Conservation (phyloP, 2,888 invertebrate genomes). For the Drosophila eohydei region DNA sequence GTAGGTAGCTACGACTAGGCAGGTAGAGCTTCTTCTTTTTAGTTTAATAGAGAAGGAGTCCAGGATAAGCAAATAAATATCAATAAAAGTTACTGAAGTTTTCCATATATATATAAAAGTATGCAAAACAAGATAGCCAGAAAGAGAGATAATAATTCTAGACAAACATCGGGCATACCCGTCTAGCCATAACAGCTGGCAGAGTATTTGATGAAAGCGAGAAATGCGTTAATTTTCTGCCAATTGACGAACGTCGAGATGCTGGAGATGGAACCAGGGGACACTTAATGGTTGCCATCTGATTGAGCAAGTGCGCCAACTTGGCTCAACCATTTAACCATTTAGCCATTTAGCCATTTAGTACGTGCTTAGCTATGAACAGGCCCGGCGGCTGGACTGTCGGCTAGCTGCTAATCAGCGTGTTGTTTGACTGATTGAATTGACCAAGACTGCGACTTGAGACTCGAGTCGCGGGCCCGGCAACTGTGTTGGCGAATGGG, state of each 20-base stretch:
- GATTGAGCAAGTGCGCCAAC: conserved; percentile 75
- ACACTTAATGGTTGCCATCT: conserved; percentile 28
- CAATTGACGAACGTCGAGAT: conserved; percentile 62
- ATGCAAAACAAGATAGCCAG: background rate
- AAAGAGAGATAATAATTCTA: background rate
- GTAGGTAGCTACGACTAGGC: too few relatives aligned
- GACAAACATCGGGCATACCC: background rate
- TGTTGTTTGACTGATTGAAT: conserved; percentile 77
- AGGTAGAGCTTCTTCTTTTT: too few relatives aligned
- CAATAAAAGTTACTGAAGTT: too few relatives aligned
- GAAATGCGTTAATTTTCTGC: conserved; percentile 78
- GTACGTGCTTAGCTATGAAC: conserved; percentile 60
- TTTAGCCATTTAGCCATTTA: conserved; percentile 49
- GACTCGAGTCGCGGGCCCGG: conserved; percentile 2
- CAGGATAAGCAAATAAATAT: too few relatives aligned
- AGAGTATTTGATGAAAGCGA: conserved; percentile 66
- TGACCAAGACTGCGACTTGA: conserved; percentile 50
- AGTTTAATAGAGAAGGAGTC: too few relatives aligned
- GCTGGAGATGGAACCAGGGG: conserved; percentile 6
- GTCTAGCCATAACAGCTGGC: fast-evolving
- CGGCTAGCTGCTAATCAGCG: conserved; percentile 73
- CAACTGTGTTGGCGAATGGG: conserved; percentile 2
- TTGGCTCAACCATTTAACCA: conserved; percentile 43
- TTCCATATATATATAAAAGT: background rate
- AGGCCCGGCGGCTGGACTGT: conserved; percentile 26